Evolutionary conservation across 2,888 invertebrate species (phyloP), one percentile per base, ranked within the genome.

Genomic region (Teleiodes luculella): DNA sequence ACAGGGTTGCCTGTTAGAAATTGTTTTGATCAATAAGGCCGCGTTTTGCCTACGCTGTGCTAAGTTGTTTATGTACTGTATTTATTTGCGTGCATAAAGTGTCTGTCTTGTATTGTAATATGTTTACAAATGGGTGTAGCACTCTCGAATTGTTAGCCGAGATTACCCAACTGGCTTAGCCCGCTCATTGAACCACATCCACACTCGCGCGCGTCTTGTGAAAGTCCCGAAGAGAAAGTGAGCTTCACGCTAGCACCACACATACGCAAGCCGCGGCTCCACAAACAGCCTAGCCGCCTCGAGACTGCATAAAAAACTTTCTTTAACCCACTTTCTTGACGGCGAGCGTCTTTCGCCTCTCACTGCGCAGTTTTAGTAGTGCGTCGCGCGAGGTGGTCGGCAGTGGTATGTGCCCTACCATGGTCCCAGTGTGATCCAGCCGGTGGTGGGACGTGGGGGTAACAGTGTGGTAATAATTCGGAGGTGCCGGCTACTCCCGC

Each of bases 201-300:
- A 80, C 83, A 81, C 82, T 78, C 70, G 63, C 58, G 61, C 66
- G 65, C 64, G 77, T 73, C 80, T 87, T 86, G 89, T 88, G 89
- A 89, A 89, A 89, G 89, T 89, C 83, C 82, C 69, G 76, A 86
- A 87, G 87, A 89, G 89, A 89, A 89, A 89, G 89, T 89, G 83
- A 86, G 81, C 64, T 81, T 72, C 83, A 83, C 66, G 77, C 78
- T 79, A 82, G 78, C 76, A 66, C 70, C 70, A 67, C 71, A 43
- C 20, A 74, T 74, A 74, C 73, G 65, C 74, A 76, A 70, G 70
- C 13, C 70, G 57, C 61, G 73, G 16, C 13, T 45, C 47, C 14
- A 14, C 79, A 75, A 70, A 76, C 64, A 76, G 80, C 80, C 80
- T 66, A 80, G 75, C 71, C 61, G 80, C 78, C 71, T 80, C 74